phyloP scores from a whole-genome alignment of 2,888 invertebrate genomes.

The Corythucha ciliata region DNA sequence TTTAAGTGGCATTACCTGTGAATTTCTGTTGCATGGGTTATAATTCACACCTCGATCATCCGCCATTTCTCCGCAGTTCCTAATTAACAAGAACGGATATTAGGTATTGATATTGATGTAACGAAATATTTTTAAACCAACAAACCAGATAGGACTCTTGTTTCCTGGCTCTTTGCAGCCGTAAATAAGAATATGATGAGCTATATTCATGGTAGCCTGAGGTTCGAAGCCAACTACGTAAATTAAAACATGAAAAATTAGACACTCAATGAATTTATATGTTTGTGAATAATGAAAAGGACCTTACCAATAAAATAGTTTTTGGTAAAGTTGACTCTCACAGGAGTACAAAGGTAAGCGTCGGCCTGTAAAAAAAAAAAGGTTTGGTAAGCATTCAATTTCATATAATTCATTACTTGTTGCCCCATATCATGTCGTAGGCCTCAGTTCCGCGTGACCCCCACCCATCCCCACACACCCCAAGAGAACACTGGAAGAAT shows the following conservation, averaged over 20 bases:
- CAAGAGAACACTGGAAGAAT: too few relatives aligned
- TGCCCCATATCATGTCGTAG: too few relatives aligned
- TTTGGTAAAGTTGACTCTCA: slow-evolving; percentile 64
- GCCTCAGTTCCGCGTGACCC: too few relatives aligned
- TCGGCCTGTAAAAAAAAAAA: slow-evolving; percentile 88
- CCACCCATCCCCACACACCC: too few relatives aligned
- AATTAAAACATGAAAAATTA: slow-evolving; percentile 21
- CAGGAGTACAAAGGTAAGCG: slow-evolving; percentile 82
- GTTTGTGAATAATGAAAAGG: background rate
- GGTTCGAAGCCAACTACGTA: slow-evolving; percentile 80
- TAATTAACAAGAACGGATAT: slow-evolving; percentile 40
- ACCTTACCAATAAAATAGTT: slow-evolving; percentile 72
- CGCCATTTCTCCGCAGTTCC: slow-evolving; percentile 93
- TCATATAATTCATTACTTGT: too few relatives aligned
- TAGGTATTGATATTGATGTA: too few relatives aligned
- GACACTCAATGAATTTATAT: background rate
- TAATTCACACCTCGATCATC: slow-evolving; percentile 48
- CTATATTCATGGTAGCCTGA: slow-evolving; percentile 79
- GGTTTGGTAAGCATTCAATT: too few relatives aligned
- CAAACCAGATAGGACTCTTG: slow-evolving; percentile 62
- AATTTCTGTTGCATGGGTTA: slow-evolving; percentile 63
- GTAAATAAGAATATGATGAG: slow-evolving; percentile 89
- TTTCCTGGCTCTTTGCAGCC: slow-evolving; percentile 76
- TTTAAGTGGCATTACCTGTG: slow-evolving; percentile 49
- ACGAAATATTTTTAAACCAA: too few relatives aligned